Evolutionary conservation across 2,113 vertebrate species (phyloP), one percentile per base, ranked within the genome.

Genomic region (Pomatorhinus ruficollis): DNA sequence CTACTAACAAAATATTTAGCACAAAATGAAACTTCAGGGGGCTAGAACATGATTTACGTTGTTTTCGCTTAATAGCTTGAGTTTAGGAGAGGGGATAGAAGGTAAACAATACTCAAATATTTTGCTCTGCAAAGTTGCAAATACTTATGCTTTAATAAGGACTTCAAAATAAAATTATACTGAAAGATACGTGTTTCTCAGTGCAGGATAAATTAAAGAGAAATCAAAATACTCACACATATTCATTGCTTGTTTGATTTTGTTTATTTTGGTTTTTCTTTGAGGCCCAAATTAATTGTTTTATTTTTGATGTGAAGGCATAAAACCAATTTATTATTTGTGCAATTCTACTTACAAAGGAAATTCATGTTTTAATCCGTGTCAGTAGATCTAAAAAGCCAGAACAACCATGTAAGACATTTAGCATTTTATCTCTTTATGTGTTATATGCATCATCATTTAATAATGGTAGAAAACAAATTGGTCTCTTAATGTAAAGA

Each of bases 171-270:
- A 33, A 39, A 89, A 64, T 22, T 56, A 22, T 64, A 64, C 15
- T 53, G n/a, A 87, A 90, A 91, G 12, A 49, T 12, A 33, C 0
- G 1, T 39, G 2, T 54, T 93, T 91, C 44, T 91, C 45, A 69
- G 7, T 28, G 20, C 17, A 91, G 15, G 31, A 15, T 44, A 72
- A 89, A 59, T 81, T 42, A 70, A 87, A 84, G 16, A 83, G 27
- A 72, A 79, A 80, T 68, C 18, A 63, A 57, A 94, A 86, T 18
- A 71, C 0, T 47, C 15, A 57, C 39, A 83, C 4, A 45, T 16
- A 56, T 20, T 42, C 1, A 33, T 31, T 49, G 0, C 5, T 11
- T 37, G 8, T 10, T 24, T 13, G 31, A 2, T 17, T 45, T 40
- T 24, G 11, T 25, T 42, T 52, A 12, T 19, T 33, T 65, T 74